Evolutionary conservation across 1,140 invertebrate genomes (phyloP).

Genomic region (Trachymyrmex septentrionalis): DNA sequence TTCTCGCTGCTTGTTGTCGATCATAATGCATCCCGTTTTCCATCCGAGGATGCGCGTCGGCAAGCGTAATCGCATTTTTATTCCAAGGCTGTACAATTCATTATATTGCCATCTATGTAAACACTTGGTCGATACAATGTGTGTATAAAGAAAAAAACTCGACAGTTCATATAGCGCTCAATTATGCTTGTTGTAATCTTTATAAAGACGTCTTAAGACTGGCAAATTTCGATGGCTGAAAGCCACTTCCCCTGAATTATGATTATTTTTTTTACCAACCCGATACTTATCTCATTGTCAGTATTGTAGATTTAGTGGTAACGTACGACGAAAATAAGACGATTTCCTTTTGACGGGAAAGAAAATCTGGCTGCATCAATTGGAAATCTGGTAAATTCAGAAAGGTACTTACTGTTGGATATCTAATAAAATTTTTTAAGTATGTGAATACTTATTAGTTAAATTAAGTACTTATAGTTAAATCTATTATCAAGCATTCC

Average conservation of each 20-base stretch:
- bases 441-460: no score
- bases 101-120: constrained; percentile 46
- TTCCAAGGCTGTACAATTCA: constrained; percentile 57
- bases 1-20: constrained; percentile 18
- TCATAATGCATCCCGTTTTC: constrained; percentile 57
- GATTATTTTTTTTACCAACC: not conserved
- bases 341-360: no score
- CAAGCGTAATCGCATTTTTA: constrained; percentile 53
- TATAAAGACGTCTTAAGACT: not conserved
- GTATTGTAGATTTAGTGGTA: not conserved
- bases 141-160: constrained; percentile 14
- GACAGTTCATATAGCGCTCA: not conserved
- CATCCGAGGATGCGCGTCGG: constrained; percentile 30
- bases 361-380: no score
- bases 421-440: no score
- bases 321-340: no score
- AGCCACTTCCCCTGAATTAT: not conserved
- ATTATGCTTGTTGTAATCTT: not conserved
- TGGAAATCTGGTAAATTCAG: no score
- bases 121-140: constrained; percentile 49
- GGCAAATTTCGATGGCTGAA: not conserved
- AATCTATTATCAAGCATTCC: no score
- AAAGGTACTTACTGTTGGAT: no score
- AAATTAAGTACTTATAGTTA: no score
- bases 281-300: not conserved